phyloP scores from a whole-genome alignment of 2,113 vertebrate species.

The Ia io region DNA sequence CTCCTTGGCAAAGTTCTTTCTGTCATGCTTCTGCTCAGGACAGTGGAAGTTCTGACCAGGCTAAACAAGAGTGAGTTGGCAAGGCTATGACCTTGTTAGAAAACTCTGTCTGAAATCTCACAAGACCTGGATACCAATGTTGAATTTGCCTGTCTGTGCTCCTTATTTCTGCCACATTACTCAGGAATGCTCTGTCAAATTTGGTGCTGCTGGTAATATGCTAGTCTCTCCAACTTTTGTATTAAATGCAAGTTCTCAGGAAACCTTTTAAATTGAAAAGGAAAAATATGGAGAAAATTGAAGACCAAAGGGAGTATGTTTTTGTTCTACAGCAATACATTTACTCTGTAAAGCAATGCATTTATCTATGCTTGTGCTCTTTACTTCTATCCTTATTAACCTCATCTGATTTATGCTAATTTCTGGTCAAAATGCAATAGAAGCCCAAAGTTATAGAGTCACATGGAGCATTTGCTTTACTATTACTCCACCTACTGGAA shows the following conservation, averaged over 20 bases:
- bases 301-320: not conserved
- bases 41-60: not conserved
- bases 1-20: not conserved
- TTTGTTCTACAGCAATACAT: not conserved
- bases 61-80: conserved; percentile 35
- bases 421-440: conserved; percentile 64
- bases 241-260: conserved; percentile 8
- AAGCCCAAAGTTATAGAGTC: conserved; percentile 56
- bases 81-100: conserved; percentile 63
- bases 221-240: not conserved
- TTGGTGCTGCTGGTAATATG: not conserved
- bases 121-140: conserved; percentile 40
- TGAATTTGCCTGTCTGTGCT: not conserved
- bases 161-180: not conserved
- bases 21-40: not conserved
- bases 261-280: conserved; percentile 24
- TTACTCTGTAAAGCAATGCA: conserved; percentile 16
- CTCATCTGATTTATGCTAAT: conserved; percentile 69
- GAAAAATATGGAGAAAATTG: not conserved
- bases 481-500: conserved; percentile 87
- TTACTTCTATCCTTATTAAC: conserved; percentile 42
- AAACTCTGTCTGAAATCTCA: conserved; percentile 63
- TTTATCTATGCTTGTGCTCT: not conserved
- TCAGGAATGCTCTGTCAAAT: conserved; percentile 11
- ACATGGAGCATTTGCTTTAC: conserved; percentile 81